Evolutionary conservation across 2,797 vertebrate genomes (phyloP), one percentile per base, ranked within the genome.

Genomic region (Calcarius lapponicus): DNA sequence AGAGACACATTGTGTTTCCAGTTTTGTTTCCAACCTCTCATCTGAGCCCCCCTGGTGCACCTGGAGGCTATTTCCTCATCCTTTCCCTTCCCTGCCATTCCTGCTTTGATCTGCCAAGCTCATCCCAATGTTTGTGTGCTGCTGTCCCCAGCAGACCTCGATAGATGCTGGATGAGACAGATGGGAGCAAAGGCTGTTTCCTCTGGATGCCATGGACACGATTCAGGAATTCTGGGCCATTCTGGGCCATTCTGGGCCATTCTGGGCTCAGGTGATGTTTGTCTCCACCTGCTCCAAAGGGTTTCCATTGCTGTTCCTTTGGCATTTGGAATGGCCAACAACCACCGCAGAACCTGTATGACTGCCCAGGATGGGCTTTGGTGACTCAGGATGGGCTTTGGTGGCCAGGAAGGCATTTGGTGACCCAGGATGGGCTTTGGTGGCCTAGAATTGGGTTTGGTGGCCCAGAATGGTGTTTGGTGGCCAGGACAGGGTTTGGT

Each of bases 401-500:
- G 18, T 36, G 11, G 3, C 31, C 53, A 12, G 40, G 48, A 14
- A n/a, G 2, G 28, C 2, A 14, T 34, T 45, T 43, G 20, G 40
- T 42, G 11, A 9, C 26, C 22, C 11, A 40, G 67, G 4, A 32
- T 1, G 0, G 21, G 16, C 9, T 85, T 40, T 79, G 20, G 31
- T 71, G 25, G 36, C 25, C 25, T 24, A 34, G 18, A 6, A 34
- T 4, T 2, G 21, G 0, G 7, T 43, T 43, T 16, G 4, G 31
- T 31, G 20, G 8, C 14, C 40, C 17, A n/a, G 18, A 12, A 42
- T 14, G 24, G 47, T 7, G 7, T 48, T 24, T 48, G 8, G 47
- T 7, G 5, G 8, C 24, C 13, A 28, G 24, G 15, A 53, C 2
- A 2, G 17, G 0, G 8, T 29, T 72, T 56, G 13, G 18, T 60